These are phyloP conservation scores for Lycocorax pyrrhopterus DNA, from an alignment of 2,113 vertebrate genomes.

Conservation along the genomic window DNA sequence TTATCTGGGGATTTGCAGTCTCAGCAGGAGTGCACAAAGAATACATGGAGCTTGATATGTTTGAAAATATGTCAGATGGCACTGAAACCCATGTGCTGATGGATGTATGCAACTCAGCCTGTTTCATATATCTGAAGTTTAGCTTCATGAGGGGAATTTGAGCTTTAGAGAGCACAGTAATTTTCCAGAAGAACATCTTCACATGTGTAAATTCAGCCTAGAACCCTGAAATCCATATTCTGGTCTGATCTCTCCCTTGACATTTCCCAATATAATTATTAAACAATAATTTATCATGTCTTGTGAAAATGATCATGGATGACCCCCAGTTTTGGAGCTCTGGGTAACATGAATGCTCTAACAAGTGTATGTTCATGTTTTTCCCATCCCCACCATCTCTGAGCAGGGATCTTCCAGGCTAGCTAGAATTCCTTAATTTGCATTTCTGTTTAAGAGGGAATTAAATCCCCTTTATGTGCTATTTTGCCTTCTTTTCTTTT, in stretches of 20 bases:
- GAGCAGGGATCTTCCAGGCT: neutral
- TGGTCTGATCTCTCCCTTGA: neutral
- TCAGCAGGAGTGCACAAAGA: neutral
- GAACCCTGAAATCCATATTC: neutral
- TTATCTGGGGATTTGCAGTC: neutral
- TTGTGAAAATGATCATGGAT: neutral
- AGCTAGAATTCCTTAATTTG: neutral
- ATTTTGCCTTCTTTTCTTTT: constrained; percentile 5
- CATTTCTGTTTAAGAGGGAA: neutral
- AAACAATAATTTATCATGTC: neutral
- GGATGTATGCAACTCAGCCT: neutral
- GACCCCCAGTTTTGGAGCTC: neutral
- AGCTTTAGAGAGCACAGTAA: neutral
- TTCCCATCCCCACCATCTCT: neutral
- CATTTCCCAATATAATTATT: neutral
- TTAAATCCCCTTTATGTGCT: neutral
- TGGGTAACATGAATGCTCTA: neutral
- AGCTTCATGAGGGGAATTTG: neutral
- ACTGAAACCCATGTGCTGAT: neutral
- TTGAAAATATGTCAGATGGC: neutral
- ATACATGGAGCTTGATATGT: neutral
- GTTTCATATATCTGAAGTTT: neutral
- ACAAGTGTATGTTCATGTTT: neutral
- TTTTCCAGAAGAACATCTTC: neutral
- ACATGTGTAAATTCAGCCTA: neutral